A percentile compares a stretch with the other conserved stretches of the same genome.
phyloP scores from a whole-genome alignment of 2,888 invertebrate species.

The Scelioninae gen. 2 region DNA sequence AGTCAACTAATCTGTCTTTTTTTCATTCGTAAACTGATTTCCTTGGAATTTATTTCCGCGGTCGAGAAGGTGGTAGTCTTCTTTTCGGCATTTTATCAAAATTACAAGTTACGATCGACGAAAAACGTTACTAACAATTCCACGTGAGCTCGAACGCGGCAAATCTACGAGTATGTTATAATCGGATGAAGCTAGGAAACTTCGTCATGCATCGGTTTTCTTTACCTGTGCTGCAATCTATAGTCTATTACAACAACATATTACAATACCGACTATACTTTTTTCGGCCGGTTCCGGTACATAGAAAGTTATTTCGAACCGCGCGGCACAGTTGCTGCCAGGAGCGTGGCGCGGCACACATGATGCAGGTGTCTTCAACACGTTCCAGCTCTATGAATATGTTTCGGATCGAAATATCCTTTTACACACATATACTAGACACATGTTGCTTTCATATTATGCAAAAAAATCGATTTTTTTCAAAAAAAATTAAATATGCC shows the following conservation, averaged over 20 bases:
- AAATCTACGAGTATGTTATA: constrained; percentile 3
- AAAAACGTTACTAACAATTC: constrained; percentile 14
- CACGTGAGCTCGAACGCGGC: constrained; percentile 24
- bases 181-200: constrained; percentile 8
- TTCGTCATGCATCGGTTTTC: constrained; percentile 15
- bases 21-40: constrained; percentile 19
- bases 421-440: constrained; percentile 23
- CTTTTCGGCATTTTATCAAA: constrained; percentile 32
- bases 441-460: constrained; percentile 29
- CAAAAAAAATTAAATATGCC: constrained; percentile 10
- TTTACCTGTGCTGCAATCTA: constrained; percentile 19
- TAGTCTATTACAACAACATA: not conserved
- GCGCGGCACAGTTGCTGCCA: too few species aligned
- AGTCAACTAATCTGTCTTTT: constrained; percentile 44
- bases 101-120: constrained; percentile 17
- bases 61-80: constrained; percentile 17
- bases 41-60: constrained; percentile 25
- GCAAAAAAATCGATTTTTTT: constrained; percentile 21
- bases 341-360: constrained; percentile 27
- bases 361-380: constrained; percentile 5
- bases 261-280: too few species aligned
- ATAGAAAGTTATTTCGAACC: constrained; percentile 22
- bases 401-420: constrained; percentile 30
- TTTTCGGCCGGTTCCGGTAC: too few species aligned
- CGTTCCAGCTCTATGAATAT: constrained; percentile 17